Percentiles rank a stretch among this genome's conserved stretches.
phyloP scores from a whole-genome alignment of 2,113 vertebrate species.

The Cichladusa arquata region DNA sequence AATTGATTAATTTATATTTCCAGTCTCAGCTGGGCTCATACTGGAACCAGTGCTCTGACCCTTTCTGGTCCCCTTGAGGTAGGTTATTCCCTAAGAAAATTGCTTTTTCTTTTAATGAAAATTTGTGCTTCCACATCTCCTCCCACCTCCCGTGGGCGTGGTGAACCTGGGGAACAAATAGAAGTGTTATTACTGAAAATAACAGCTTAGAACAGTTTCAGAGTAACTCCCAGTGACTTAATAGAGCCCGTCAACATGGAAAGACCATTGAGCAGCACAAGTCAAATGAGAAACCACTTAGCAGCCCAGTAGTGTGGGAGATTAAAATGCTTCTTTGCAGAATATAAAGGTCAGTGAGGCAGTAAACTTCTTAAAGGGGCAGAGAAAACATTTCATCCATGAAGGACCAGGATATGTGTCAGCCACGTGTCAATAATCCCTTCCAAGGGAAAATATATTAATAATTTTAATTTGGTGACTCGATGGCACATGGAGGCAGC shows the following conservation, averaged over 20 bases:
- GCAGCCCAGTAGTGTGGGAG: constrained; percentile 36
- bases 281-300: constrained; percentile 73
- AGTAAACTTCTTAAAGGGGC: constrained; percentile 66
- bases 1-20: background rate
- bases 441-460: background rate
- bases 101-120: constrained; percentile 12
- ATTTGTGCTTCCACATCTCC: background rate
- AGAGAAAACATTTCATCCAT: constrained; percentile 56
- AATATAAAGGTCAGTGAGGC: constrained; percentile 75
- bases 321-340: constrained; percentile 72
- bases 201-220: constrained; percentile 46
- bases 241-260: constrained; percentile 58
- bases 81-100: background rate
- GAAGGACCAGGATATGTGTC: background rate
- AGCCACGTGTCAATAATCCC: background rate
- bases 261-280: constrained; percentile 66
- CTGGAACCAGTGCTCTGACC: background rate
- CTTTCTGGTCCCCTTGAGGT: background rate
- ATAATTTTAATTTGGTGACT: background rate
- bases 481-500: background rate
- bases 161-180: background rate
- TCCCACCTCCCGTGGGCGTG: background rate
- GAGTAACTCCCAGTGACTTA: constrained; percentile 56
- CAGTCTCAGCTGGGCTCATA: background rate
- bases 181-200: constrained; percentile 45